Conservation (phyloP, 2,888 invertebrate species). For the Eupithecia abbreviata region DNA sequence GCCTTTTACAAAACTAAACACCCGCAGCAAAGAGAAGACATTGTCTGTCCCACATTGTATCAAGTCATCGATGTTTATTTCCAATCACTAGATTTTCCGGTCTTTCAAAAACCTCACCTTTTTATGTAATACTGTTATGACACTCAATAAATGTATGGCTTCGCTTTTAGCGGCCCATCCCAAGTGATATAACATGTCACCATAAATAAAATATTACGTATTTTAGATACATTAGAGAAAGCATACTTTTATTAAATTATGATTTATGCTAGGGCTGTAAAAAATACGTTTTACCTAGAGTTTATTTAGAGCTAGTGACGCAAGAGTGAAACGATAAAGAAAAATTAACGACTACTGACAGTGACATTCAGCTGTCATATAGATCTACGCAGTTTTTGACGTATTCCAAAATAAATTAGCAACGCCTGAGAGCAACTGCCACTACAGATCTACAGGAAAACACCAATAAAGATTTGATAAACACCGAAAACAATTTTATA, state of each 20-base stretch:
- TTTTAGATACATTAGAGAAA: constrained; percentile 37
- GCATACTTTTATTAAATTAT: constrained; percentile 37
- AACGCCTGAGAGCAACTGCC: constrained; percentile 1
- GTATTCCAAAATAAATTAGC: constrained; percentile 18
- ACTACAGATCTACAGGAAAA: constrained; percentile 1
- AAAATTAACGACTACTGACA: constrained; percentile 6
- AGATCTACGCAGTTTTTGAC: background rate
- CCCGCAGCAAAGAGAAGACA: too few species aligned
- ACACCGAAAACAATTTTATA: background rate
- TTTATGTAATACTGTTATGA: constrained; percentile 24
- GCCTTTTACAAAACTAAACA: background rate
- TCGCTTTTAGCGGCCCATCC: constrained; percentile 29
- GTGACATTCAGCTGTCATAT: constrained; percentile 9
- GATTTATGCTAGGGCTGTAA: constrained; percentile 29
- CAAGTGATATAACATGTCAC: constrained; percentile 41
- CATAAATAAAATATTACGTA: constrained; percentile 41
- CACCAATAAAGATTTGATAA: constrained; percentile 4
- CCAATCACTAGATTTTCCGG: constrained; percentile 10
- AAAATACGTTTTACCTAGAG: constrained; percentile 19
- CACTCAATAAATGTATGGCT: constrained; percentile 23
- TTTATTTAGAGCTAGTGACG: constrained; percentile 16
- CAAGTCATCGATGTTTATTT: background rate
- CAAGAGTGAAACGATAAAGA: constrained; percentile 16
- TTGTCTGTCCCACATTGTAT: constrained; percentile 5
- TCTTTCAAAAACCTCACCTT: constrained; percentile 2